phyloP scores from a whole-genome alignment of 2,888 invertebrate species.

The Eutolmus rufibarbis region DNA sequence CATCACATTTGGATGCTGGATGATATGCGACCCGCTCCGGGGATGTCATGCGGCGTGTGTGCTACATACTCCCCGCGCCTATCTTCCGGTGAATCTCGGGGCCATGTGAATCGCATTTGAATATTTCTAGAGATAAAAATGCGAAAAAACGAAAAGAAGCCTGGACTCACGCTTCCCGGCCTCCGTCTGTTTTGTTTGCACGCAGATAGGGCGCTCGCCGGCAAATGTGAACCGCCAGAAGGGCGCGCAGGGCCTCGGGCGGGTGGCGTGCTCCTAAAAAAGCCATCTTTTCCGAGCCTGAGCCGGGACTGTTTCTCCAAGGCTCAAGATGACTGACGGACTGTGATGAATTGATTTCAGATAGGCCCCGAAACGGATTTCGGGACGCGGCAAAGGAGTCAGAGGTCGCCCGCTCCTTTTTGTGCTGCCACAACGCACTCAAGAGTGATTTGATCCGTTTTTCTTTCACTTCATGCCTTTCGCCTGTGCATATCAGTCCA shows the following conservation, averaged over 20 bases:
- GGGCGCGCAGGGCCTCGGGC: neutral
- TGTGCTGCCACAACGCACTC: neutral
- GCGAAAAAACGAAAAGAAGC: slow-evolving; percentile 5
- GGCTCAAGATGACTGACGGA: slow-evolving; percentile 23
- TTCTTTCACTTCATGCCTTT: slow-evolving; percentile 23
- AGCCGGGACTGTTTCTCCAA: neutral
- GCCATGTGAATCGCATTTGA: slow-evolving; percentile 21
- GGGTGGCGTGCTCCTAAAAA: neutral
- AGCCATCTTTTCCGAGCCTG: neutral
- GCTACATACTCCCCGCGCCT: neutral
- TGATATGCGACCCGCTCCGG: slow-evolving; percentile 7
- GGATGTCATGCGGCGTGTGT: slow-evolving; percentile 3
- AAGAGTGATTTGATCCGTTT: slow-evolving; percentile 27
- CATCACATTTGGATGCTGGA: neutral
- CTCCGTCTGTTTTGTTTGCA: neutral
- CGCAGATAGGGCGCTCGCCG: neutral
- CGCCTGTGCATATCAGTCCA: neutral
- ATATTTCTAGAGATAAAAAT: slow-evolving; percentile 32
- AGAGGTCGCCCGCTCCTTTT: slow-evolving; percentile 8
- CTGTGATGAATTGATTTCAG: slow-evolving; percentile 38
- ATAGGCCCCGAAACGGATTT: slow-evolving; percentile 24
- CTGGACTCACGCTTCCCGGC: neutral
- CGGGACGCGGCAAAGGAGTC: neutral
- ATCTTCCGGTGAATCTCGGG: neutral
- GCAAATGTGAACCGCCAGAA: neutral